Evolutionary conservation across 1,140 invertebrate species (phyloP), one percentile per base, ranked within the genome.

Genomic region (Anthonomus grandis): DNA sequence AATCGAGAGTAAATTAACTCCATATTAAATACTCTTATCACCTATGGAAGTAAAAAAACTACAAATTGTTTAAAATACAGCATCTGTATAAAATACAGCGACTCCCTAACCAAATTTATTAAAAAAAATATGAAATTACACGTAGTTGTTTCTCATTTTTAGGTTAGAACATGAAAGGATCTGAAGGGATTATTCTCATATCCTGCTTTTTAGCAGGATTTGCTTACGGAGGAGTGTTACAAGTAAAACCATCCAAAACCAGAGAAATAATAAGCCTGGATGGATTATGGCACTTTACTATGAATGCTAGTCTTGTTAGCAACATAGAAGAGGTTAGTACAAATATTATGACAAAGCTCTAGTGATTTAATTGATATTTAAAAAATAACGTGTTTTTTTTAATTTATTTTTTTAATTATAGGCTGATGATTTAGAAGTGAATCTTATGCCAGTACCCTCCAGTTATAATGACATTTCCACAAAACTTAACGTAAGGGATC

Each of bases 391-490:
- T 15, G 12, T 39, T n/a, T n/a, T 4, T 37, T 36, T 36, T 9
- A 15, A 3, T 4, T 37, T 50, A 6, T 50, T 10, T 53, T 23
- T 47, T 15, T 10, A 19, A 19, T 9, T 85, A 86, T 19, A 52
- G 56, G 50, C 47, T 13, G n/a, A 27, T 31, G 53, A 61, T 59
- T 21, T 31, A 18, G 64, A 63, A 37, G 8, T 63, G 9, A 57
- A 62, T 19, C 81, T 86, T 17, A 97, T 97, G 93, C 93, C 95
- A 13, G 95, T 98, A 9, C 95, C 96, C 0, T 85, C 91, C 0
- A 96, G 93, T 64, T 98, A 91, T 76, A 98, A 98, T 73, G 96
- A 98, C 68, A 83, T 98, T 12, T 93, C 91, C 0, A 84, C 89
- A 55, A 87, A 94, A 18, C 78, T 76, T 13, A 73, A 77, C 1